phyloP scores from a whole-genome alignment of 2,797 vertebrate genomes.

The Spondyliosoma cantharus region DNA sequence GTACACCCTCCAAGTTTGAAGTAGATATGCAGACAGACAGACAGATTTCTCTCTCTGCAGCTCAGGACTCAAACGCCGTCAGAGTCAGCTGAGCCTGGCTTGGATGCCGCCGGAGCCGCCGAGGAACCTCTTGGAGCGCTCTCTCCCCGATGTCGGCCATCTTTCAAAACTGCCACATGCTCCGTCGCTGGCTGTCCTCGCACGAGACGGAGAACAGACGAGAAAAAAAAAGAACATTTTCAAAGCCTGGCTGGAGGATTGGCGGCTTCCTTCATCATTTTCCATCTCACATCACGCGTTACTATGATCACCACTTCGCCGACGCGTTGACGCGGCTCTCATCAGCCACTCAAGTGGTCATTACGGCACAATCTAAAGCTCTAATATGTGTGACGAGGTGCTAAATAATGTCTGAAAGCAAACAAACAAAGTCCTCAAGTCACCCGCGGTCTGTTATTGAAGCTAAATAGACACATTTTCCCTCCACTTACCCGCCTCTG shows the following conservation, averaged over 20 bases:
- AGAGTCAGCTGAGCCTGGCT: neutral
- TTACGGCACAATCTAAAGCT: slow-evolving; percentile 27
- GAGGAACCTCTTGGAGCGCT: neutral
- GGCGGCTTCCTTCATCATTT: neutral
- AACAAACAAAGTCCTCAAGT: neutral
- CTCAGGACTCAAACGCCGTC: neutral
- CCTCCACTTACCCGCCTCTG: neutral
- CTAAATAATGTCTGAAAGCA: slow-evolving; percentile 16
- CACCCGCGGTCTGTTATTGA: neutral
- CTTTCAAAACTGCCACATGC: slow-evolving; percentile 16
- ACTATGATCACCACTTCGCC: neutral
- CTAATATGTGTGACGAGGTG: neutral
- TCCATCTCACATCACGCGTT: neutral
- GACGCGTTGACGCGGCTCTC: slow-evolving; percentile 5
- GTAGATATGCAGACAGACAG: no score
- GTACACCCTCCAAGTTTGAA: no score
- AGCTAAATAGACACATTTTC: slow-evolving; percentile 21
- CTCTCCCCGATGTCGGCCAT: neutral
- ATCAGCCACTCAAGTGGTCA: slow-evolving; percentile 12
- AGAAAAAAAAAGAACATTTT: neutral
- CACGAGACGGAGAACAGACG: neutral
- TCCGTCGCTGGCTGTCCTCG: slow-evolving; percentile 1
- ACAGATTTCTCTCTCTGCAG: neutral
- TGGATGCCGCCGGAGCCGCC: neutral
- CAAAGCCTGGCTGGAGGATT: no score